Conservation (phyloP, 2,113 vertebrate genomes). For the Candoia aspera region DNA sequence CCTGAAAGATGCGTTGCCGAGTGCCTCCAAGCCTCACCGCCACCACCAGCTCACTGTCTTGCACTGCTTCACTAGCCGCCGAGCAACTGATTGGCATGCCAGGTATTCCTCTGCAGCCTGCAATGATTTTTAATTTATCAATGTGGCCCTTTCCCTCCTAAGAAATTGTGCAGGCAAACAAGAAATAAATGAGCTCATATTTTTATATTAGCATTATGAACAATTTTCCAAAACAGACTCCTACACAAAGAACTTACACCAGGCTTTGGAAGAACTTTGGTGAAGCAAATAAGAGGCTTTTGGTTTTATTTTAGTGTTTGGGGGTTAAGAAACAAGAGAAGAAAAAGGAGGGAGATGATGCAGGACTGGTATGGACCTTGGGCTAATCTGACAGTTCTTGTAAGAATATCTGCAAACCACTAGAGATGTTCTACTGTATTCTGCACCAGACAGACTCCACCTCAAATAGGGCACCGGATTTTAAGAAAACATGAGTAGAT, state of each 20-base stretch:
- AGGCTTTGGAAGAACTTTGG: constrained; percentile 16
- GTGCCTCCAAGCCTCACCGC: too few species aligned
- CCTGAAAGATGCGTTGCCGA: too few species aligned
- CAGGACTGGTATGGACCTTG: background rate
- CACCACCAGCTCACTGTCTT: too few species aligned
- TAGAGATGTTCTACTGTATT: background rate
- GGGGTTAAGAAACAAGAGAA: background rate
- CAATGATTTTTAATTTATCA: too few species aligned
- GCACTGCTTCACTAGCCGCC: too few species aligned
- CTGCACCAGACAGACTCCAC: background rate
- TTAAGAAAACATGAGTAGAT: background rate
- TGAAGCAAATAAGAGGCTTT: constrained; percentile 14
- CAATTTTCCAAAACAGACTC: constrained; percentile 13
- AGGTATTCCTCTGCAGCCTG: too few species aligned
- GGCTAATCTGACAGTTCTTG: background rate
- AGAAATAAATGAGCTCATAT: background rate
- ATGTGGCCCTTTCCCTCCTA: too few species aligned
- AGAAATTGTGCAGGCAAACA: background rate
- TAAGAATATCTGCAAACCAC: background rate
- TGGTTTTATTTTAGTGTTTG: background rate
- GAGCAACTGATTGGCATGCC: too few species aligned
- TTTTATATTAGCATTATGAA: background rate
- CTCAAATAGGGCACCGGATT: background rate
- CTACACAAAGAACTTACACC: constrained; percentile 20
- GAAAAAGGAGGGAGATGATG: background rate